These are phyloP conservation scores for Clarias platycephalus DNA, from an alignment of 2,797 vertebrate genomes.

Conservation along the genomic window DNA sequence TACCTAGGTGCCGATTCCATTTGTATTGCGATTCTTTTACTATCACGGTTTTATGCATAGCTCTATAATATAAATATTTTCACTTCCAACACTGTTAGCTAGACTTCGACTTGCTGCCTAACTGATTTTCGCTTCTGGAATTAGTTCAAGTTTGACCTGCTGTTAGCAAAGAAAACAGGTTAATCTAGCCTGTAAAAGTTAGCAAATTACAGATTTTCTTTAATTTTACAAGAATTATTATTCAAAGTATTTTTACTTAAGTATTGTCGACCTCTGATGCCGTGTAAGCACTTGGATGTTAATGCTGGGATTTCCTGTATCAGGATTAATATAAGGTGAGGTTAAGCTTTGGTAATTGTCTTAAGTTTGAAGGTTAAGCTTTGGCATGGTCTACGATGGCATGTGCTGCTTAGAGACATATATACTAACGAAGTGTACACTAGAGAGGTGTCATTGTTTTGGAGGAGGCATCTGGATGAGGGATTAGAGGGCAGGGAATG, in stretches of 20 bases:
- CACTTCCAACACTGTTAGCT: neutral
- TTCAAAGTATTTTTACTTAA: neutral
- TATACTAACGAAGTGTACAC: neutral
- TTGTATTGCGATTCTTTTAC: no score
- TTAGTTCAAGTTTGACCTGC: neutral
- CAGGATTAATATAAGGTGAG: neutral
- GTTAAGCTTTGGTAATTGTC: constrained; percentile 1
- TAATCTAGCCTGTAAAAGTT: neutral
- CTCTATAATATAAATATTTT: no score
- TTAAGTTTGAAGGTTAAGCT: neutral
- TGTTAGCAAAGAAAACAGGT: neutral
- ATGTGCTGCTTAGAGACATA: neutral
- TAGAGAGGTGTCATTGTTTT: constrained; percentile 1
- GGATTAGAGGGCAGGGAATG: constrained; percentile 19
- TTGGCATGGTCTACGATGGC: neutral
- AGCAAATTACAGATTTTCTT: neutral
- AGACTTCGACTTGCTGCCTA: neutral
- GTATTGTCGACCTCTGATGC: neutral
- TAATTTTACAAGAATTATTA: no score
- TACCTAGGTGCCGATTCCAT: no score
- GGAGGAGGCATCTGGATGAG: neutral
- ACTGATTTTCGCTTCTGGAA: neutral
- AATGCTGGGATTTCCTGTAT: neutral
- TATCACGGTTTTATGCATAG: no score
- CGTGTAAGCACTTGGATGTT: neutral